Evolutionary conservation across 2,113 vertebrate species (phyloP).

Genomic region (Neodon shergylaensis): DNA sequence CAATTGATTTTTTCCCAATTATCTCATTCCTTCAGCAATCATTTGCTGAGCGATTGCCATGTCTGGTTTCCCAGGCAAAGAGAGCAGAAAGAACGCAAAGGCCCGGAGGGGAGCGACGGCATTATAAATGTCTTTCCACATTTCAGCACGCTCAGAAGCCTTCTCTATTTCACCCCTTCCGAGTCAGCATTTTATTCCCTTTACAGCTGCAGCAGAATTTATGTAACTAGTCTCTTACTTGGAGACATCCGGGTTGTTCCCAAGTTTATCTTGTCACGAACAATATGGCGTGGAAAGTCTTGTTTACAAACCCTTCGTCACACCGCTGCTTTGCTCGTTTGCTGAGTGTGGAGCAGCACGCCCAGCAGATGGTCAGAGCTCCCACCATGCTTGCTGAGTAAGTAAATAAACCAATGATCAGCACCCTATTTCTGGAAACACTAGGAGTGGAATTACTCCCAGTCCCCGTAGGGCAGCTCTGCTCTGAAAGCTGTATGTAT

Average conservation of each 20-base stretch:
- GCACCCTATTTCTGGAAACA: background rate
- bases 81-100: background rate
- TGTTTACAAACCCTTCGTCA: slow-evolving; percentile 14
- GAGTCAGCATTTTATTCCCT: background rate
- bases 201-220: background rate
- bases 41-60: background rate
- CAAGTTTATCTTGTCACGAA: background rate
- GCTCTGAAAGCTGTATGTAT: background rate
- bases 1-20: background rate
- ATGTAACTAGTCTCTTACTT: slow-evolving; percentile 14
- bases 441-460: background rate
- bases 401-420: background rate
- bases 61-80: slow-evolving; percentile 1
- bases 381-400: background rate
- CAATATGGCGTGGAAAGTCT: background rate
- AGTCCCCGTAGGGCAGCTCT: background rate
- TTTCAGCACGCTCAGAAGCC: background rate
- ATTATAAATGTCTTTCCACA: background rate
- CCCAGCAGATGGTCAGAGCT: background rate
- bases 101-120: background rate
- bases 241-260: background rate
- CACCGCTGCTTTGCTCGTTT: background rate
- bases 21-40: background rate
- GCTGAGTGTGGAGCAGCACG: background rate
- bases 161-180: background rate